These are phyloP conservation scores for Cephus rjabovi DNA, from an alignment of 2,888 invertebrate species.

Conservation along the genomic window DNA sequence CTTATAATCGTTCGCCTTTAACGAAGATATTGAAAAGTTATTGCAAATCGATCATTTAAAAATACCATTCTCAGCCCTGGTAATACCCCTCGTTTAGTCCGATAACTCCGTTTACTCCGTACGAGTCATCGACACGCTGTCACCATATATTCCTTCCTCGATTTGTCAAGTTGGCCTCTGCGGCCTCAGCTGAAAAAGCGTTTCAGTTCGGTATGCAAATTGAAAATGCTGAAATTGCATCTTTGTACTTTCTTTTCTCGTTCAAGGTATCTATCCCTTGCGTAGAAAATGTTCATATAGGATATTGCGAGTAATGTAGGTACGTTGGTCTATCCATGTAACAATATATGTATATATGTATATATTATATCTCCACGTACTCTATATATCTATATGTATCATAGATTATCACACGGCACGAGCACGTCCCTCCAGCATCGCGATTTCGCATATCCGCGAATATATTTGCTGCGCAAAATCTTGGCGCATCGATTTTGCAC, in stretches of 20 bases:
- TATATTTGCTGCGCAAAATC: background rate
- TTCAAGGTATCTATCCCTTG: background rate
- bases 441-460: background rate
- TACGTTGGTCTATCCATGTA: background rate
- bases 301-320: background rate
- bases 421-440: background rate
- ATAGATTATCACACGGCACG: background rate
- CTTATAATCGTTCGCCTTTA: background rate
- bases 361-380: background rate
- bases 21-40: background rate
- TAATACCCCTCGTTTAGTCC: background rate
- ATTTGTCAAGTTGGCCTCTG: background rate
- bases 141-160: background rate
- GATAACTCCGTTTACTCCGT: background rate
- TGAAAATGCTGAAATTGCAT: background rate
- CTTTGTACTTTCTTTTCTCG: background rate
- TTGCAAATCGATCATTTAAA: background rate
- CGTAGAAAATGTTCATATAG: background rate
- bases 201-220: background rate
- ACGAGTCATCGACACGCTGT: background rate
- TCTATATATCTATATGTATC: background rate
- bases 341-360: background rate
- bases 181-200: background rate
- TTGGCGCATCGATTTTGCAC: background rate
- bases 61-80: background rate